Base-by-base conservation (phyloP, 2,113 vertebrate species). In the Fregata magnificens region DNA sequence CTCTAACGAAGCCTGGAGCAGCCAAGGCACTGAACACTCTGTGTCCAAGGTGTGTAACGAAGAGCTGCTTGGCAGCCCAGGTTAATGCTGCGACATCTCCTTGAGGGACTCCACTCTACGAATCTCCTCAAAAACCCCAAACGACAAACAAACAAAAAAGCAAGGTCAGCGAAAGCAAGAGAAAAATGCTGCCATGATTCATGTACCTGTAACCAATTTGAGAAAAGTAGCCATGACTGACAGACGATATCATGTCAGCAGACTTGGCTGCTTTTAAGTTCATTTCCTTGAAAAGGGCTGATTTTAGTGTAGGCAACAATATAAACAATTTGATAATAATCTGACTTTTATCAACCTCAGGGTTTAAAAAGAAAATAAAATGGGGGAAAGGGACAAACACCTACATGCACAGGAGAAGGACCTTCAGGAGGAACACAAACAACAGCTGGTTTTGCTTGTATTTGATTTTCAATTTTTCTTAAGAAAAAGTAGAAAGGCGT, bases 401-500 rank as follows among this genome's bases (percentile, higher is more conserved):
- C n/a, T 32, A 4, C 11, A 9, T 49, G 49, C 52, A 70, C 52
- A 56, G 53, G 76, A 26, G 10, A 84, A 89, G 59, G 72, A 63
- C 78, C 65, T 88, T 85, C 72, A 59, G 66, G 34, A 96, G 42
- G 72, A 82, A 72, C 7, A 17, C 59, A 93, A 95, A 85, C n/a
- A 92, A n/a, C 86, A 69, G 79, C 63, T 88, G 88, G 52, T 56
- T 80, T 79, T 85, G 80, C 82, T 93, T 61, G 31, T 31, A 49
- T 84, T 95, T 78, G 81, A 86, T 90, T 94, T 96, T 86, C 52
- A 86, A 8, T 86, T 96, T 85, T 94, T 87, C 78, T 82, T n/a
- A 47, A 34, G 52, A 69, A 90, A 71, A 80, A 47, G 14, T 20
- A 59, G 24, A 91, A 89, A 72, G 44, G 62, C 52, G 45, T 17